Evolutionary conservation across 2,113 vertebrate species (phyloP), one percentile per base, ranked within the genome.

Genomic region (Hippolais icterina): DNA sequence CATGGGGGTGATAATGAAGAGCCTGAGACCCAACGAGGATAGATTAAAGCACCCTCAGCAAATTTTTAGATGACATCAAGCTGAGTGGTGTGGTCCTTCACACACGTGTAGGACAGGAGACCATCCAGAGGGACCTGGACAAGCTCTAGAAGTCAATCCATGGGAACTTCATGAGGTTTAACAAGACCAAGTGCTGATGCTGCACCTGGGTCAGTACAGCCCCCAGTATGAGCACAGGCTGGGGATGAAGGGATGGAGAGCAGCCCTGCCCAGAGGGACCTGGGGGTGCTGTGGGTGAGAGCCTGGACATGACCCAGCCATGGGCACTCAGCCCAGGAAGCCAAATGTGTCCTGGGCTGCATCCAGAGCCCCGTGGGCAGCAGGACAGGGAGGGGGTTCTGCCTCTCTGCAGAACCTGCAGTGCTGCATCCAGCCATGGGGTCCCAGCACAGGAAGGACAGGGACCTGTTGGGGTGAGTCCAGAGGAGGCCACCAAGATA

Each of bases 111-210:
- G 47, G n/a, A 61, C 47, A 47, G 47, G 29, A 83, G 31, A 50
- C 19, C 71, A 46, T 60, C 20, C 61, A 54, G 54, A 69, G 70
- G 16, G 20, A 60, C 11, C 15, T n/a, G 29, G 46, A 39, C 3
- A 23, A 46, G 27, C 23, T 60, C 0, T 0, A 68, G 39, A 15
- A 47, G 14, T 2, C 11, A 16, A 4, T 3, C 5, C 46, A 52
- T 22, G 46, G 68, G 11, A 75, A 47, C 8, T 21, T 31, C 20
- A 41, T 21, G 46, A 21, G 9, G 11, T 60, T n/a, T 53, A 39
- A 75, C 20, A 53, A 31, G n/a, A 17, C 12, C 8, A 24, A 39
- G 15, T 39, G 29, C 46, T 41, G 37, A 23, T 9, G 75, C 59
- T 52, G 37, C 23, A 17, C 11, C 15, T 25, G 29, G 12, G 8